These are phyloP conservation scores for Dendrophyllia cribrosa DNA, from an alignment of 64 coral and sea anemone genomes.

Conservation along the genomic window DNA sequence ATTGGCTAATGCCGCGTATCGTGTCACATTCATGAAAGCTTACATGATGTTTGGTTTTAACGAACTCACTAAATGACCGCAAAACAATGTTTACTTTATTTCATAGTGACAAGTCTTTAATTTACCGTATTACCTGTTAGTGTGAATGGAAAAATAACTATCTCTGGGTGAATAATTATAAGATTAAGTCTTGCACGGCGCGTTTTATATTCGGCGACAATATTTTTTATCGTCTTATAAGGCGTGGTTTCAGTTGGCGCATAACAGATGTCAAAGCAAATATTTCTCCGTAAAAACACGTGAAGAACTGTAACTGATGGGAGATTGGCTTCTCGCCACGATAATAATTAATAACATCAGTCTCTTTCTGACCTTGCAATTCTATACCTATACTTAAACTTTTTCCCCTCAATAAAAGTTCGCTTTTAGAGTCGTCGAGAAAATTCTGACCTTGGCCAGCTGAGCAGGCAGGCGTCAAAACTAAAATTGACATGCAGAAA, in stretches of 20 bases:
- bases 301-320: not conserved
- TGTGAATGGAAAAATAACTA: not conserved
- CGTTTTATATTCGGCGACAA: not conserved
- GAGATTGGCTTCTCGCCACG: not conserved
- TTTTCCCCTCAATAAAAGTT: no score
- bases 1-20: conserved; percentile 8
- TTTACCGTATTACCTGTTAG: conserved; percentile 34
- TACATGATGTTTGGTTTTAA: not conserved
- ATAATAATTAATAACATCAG: not conserved
- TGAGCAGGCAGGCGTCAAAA: no score
- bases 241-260: not conserved
- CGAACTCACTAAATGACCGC: not conserved
- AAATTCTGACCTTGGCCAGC: no score
- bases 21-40: not conserved
- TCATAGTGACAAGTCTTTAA: not conserved
- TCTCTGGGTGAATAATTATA: not conserved
- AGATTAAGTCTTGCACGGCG: not conserved
- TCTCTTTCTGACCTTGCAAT: no score
- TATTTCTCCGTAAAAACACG: not conserved
- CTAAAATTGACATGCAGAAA: no score
- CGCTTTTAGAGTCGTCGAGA: no score
- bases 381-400: no score
- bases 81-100: not conserved
- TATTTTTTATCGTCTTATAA: not conserved
- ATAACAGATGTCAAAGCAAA: conserved; percentile 11